These are phyloP conservation scores for Strix uralensis DNA, from an alignment of 2,113 vertebrate species.

Conservation along the genomic window DNA sequence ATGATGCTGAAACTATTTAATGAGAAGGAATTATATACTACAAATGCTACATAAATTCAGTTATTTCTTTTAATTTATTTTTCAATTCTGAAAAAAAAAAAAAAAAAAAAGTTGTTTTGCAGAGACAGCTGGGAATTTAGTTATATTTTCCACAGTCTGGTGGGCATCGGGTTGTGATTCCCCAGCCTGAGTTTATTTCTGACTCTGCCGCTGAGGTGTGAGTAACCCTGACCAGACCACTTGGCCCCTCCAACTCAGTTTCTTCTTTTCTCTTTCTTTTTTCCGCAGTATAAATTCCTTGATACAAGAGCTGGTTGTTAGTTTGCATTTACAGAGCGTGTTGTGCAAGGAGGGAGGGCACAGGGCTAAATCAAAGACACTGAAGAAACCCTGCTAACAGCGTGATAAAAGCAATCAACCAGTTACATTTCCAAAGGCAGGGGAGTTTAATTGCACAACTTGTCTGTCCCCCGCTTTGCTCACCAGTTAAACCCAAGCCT, in stretches of 20 bases:
- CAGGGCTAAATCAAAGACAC: neutral
- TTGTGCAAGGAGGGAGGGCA: neutral
- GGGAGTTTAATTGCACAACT: neutral
- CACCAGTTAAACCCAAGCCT: neutral
- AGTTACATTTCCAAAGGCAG: neutral
- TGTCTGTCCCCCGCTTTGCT: neutral
- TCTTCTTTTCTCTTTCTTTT: slow-evolving; percentile 2
- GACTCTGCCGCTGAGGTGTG: neutral
- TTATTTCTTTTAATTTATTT: neutral
- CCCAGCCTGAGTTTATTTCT: neutral
- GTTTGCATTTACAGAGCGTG: neutral
- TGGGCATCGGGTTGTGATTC: neutral
- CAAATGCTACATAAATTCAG: neutral
- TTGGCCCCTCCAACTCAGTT: neutral
- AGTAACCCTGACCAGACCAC: slow-evolving; percentile 15
- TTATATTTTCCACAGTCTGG: neutral
- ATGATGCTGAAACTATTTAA: neutral
- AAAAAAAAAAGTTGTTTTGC: neutral
- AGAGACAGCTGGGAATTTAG: neutral
- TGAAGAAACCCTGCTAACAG: neutral
- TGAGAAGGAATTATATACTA: neutral
- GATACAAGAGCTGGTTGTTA: neutral
- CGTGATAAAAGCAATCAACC: neutral
- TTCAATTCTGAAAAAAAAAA: neutral
- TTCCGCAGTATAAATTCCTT: neutral